Percentiles rank a stretch among this genome's conserved stretches.
Evolutionary conservation across 1,140 invertebrate genomes (phyloP).

Genomic region (Camponotus floridanus): DNA sequence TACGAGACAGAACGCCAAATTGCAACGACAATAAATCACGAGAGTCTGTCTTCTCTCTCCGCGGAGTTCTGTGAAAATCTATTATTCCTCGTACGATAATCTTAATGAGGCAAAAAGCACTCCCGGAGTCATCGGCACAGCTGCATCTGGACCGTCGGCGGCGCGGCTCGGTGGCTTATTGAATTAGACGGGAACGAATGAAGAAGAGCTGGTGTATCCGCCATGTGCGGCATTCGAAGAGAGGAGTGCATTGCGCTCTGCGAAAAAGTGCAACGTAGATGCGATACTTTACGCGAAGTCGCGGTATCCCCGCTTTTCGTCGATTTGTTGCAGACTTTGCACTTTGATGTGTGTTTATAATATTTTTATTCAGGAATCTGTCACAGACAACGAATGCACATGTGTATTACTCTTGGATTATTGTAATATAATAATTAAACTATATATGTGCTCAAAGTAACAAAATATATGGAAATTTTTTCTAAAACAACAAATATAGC

Average conservation of each 20-base stretch:
- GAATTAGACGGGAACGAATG: slow-evolving; percentile 73
- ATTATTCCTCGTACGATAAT: slow-evolving; percentile 73
- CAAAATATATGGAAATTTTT: neutral
- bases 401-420: neutral
- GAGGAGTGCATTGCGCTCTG: slow-evolving; percentile 27
- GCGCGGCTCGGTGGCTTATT: slow-evolving; percentile 64
- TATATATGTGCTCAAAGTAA: neutral
- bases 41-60: slow-evolving; percentile 50
- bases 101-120: slow-evolving; percentile 71
- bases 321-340: neutral
- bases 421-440: slow-evolving; percentile 15
- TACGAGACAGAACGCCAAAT: slow-evolving; percentile 39
- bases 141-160: slow-evolving; percentile 69
- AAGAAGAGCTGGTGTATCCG: slow-evolving; percentile 50
- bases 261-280: slow-evolving; percentile 47
- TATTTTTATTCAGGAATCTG: neutral
- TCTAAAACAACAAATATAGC: neutral
- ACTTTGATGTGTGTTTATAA: slow-evolving; percentile 10
- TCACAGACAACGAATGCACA: neutral
- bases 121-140: slow-evolving; percentile 68
- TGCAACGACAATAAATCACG: slow-evolving; percentile 62
- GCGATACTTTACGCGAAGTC: slow-evolving; percentile 50
- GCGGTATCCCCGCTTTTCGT: neutral
- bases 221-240: slow-evolving; percentile 53
- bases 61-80: slow-evolving; percentile 73